Evolutionary conservation across 2,797 vertebrate genomes (phyloP).

Genomic region (Protosalanx chinensis): DNA sequence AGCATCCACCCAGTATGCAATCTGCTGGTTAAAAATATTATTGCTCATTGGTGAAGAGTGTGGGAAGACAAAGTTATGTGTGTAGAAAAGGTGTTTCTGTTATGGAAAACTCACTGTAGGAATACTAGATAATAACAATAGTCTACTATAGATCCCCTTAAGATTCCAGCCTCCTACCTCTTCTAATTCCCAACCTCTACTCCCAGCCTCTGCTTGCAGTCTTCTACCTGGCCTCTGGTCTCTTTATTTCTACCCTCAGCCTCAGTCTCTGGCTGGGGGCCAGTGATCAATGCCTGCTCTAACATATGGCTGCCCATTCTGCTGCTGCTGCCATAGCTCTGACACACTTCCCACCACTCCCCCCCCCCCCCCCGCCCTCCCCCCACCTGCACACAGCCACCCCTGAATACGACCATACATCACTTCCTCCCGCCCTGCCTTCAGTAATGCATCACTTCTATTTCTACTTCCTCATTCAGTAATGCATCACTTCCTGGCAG

Average conservation of each 20-base stretch:
- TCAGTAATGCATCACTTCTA: slow-evolving; percentile 45
- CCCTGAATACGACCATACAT: slow-evolving; percentile 38
- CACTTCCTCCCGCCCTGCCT: slow-evolving; percentile 35
- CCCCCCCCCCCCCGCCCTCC: slow-evolving; percentile 15
- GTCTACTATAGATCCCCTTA: not conserved
- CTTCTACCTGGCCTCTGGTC: no score
- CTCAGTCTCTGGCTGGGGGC: slow-evolving; percentile 29
- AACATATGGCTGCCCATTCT: slow-evolving; percentile 37
- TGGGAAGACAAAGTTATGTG: no score
- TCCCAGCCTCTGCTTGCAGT: no score
- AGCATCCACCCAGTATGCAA: no score
- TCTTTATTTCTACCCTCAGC: slow-evolving; percentile 26
- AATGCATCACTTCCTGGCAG: slow-evolving; percentile 46
- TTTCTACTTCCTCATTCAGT: slow-evolving; percentile 27
- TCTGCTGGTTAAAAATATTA: no score
- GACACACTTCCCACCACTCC: slow-evolving; percentile 20
- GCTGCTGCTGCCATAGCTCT: slow-evolving; percentile 38
- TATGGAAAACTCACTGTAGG: no score
- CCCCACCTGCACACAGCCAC: not conserved
- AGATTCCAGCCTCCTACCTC: not conserved
- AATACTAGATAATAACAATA: no score
- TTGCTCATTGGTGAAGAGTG: no score
- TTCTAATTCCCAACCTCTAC: no score
- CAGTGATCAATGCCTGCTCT: slow-evolving; percentile 47
- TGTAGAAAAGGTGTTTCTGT: no score